These are phyloP conservation scores for Lepas anatifera DNA, from an alignment of 2,888 invertebrate genomes.

Conservation along the genomic window DNA sequence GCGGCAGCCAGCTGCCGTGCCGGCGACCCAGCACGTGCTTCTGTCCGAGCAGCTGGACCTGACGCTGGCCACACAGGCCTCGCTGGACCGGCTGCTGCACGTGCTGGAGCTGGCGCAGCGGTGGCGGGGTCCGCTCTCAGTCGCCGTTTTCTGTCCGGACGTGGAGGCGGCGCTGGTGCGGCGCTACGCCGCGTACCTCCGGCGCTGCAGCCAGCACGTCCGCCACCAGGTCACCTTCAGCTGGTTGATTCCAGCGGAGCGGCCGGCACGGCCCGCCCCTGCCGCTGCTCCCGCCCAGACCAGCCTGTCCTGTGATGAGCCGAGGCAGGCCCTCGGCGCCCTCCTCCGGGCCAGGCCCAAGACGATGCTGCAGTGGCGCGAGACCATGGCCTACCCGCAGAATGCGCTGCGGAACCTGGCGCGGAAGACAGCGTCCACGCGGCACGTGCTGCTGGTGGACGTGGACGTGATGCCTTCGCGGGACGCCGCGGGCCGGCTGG, in stretches of 20 bases:
- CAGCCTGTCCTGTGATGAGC: constrained; percentile 49
- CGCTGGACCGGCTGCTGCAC: constrained; percentile 66
- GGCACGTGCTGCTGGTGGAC: constrained; percentile 69
- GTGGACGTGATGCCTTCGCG: constrained; percentile 74
- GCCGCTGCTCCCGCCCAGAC: constrained; percentile 16
- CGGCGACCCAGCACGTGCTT: constrained; percentile 1
- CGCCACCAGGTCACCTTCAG: constrained; percentile 63
- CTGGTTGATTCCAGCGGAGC: constrained; percentile 52
- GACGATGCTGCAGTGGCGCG: constrained; percentile 53
- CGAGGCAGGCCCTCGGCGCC: constrained; percentile 48
- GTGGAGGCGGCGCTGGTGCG: constrained; percentile 58
- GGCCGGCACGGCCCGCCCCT: constrained; percentile 32
- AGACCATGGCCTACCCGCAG: constrained; percentile 69
- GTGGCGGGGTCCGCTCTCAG: constrained; percentile 53
- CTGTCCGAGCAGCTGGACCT: constrained; percentile 47
- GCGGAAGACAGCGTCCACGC: constrained; percentile 60
- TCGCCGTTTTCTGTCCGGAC: constrained; percentile 54
- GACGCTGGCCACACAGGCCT: constrained; percentile 73
- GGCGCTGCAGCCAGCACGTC: constrained; percentile 57
- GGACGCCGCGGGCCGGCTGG: constrained; percentile 55
- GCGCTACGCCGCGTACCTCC: constrained; percentile 60
- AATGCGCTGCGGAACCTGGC: constrained; percentile 79
- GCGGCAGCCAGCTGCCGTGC: not conserved
- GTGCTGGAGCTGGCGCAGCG: constrained; percentile 42
- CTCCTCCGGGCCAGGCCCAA: constrained; percentile 46